Base-by-base conservation (phyloP, 2,797 vertebrate genomes). In the Cyclopterus lumpus region DNA sequence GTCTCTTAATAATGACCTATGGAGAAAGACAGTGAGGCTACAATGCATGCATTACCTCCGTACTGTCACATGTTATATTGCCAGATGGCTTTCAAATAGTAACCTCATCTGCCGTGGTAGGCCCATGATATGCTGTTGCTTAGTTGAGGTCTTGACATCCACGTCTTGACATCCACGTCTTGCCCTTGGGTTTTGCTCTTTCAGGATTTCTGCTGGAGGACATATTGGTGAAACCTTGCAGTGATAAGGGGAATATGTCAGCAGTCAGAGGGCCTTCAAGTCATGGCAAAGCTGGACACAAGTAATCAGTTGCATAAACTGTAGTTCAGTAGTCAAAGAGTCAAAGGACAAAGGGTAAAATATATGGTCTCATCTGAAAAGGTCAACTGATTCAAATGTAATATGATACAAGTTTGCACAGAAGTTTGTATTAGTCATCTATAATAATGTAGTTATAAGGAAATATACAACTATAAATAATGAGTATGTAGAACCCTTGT, bases 31-130 rank as follows among this genome's bases (percentile, higher is more conserved):
- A 94, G 92, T 92, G 90, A 93, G 94, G 93, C 57, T 91, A 91
- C 85, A 84, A 75, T 71, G 90, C 81, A 84, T 89, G 92, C 88
- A 90, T 94, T 95, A 92, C 93, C 90, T 93, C 92, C 93, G 88
- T 88, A 88, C 89, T 95, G 95, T 96, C 96, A 96, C 61, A 88
- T 91, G 44, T 88, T 93, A 92, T 96, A 89, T 90, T 91, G 91
- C 89, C 90, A 94, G 93, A 96, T 94, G 94, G 94, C 95, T 95
- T 95, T 96, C 94, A 96, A 94, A 85, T 91, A 94, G 90, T 93
- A 93, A 92, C 93, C 93, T 92, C 91, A 91, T 92, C 89, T 87
- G 92, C 89, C 81, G 83, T 87, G 90, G 88, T 88, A 95, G 95
- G 90, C 94, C 95, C 94, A 88, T 92, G 89, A 93, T 94, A 91